Evolutionary conservation across 2,797 vertebrate species (phyloP).

Genomic region (Eidolon dupreanum): DNA sequence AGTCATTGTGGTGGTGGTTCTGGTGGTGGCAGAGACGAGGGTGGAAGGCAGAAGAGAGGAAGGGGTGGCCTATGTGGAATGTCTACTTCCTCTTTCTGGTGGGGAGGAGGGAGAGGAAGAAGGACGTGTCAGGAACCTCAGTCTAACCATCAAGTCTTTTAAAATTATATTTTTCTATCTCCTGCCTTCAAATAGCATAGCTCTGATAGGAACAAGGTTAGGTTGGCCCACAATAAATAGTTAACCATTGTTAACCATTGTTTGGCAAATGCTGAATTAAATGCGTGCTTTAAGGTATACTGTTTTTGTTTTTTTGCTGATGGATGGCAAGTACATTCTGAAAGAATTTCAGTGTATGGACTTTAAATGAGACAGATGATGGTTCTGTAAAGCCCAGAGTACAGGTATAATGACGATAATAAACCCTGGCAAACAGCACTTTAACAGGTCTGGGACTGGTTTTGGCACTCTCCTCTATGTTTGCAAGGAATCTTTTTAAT

Average conservation of each 20-base stretch:
- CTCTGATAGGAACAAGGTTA: neutral
- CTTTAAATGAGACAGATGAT: neutral
- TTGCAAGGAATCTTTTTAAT: neutral
- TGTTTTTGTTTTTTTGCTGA: neutral
- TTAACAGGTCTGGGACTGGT: neutral
- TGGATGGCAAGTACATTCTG: neutral
- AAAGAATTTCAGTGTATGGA: neutral
- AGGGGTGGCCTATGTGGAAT: neutral
- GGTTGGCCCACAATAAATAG: neutral
- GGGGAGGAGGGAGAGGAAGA: neutral
- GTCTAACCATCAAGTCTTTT: neutral
- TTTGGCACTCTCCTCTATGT: neutral
- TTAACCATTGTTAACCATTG: neutral
- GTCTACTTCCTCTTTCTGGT: slow-evolving; percentile 49
- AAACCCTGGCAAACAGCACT: neutral
- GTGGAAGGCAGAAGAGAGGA: neutral
- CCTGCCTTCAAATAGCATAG: neutral
- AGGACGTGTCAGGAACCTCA: neutral
- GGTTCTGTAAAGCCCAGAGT: neutral
- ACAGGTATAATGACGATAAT: neutral
- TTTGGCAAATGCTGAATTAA: neutral
- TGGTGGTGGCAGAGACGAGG: neutral
- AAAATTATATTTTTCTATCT: neutral
- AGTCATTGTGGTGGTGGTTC: neutral
- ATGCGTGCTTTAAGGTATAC: neutral